Percentiles rank a stretch among this genome's conserved stretches.
Evolutionary conservation across 2,113 vertebrate genomes (phyloP).

Genomic region (Mustela lutreola): DNA sequence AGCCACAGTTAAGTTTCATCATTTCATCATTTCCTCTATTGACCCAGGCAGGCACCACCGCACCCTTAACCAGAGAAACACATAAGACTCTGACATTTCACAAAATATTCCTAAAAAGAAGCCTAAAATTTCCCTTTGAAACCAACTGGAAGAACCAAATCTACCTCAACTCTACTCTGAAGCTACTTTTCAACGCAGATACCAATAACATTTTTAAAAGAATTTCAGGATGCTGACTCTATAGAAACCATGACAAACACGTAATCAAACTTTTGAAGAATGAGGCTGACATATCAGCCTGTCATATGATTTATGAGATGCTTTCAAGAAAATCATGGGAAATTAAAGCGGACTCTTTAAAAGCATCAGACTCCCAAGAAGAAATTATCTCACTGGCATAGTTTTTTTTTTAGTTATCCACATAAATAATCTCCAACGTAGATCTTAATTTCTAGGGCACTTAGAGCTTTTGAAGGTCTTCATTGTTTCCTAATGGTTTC

Average conservation of each 20-base stretch:
- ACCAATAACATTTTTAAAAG: conserved; percentile 5
- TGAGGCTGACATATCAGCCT: background rate
- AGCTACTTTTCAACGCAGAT: conserved; percentile 28
- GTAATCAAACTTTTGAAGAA: conserved; percentile 40
- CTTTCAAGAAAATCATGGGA: conserved; percentile 34
- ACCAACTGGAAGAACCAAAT: conserved; percentile 48
- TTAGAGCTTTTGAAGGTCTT: background rate
- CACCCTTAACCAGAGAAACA: conserved; percentile 46
- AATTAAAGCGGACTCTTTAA: conserved; percentile 53
- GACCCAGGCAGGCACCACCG: background rate
- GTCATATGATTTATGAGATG: conserved; percentile 10
- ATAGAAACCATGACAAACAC: conserved; percentile 44
- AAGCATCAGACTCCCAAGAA: background rate
- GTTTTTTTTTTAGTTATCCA: background rate
- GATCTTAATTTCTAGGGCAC: background rate
- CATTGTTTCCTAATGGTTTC: conserved; percentile 10
- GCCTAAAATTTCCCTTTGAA: conserved; percentile 74
- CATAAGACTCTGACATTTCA: conserved; percentile 22
- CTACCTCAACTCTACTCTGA: conserved; percentile 45
- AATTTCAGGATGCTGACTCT: conserved; percentile 19
- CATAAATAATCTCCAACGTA: conserved; percentile 6
- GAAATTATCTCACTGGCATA: conserved; percentile 4
- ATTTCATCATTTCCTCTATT: conserved; percentile 64
- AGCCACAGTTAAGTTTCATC: conserved; percentile 47
- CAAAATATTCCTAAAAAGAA: conserved; percentile 48